Percentiles rank a stretch among this genome's conserved stretches.
phyloP scores from a whole-genome alignment of 2,113 vertebrate species.

The Tachuris rubrigastra region DNA sequence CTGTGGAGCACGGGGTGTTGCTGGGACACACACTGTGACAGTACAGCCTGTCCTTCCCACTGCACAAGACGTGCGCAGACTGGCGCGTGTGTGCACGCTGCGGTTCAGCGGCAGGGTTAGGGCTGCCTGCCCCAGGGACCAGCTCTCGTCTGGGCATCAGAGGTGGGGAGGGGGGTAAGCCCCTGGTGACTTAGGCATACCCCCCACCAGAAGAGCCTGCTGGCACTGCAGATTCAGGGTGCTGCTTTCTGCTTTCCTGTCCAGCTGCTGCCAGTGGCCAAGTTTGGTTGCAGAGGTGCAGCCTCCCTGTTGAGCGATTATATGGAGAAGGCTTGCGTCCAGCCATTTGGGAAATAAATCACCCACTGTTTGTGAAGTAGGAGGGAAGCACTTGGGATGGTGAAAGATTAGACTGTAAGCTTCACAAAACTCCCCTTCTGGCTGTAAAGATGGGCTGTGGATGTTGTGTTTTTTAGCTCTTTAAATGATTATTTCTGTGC shows the following conservation, averaged over 20 bases:
- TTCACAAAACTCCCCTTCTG: slow-evolving; percentile 45
- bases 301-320: neutral
- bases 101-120: neutral
- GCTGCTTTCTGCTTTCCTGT: neutral
- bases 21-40: neutral
- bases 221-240: fast-evolving
- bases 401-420: slow-evolving; percentile 37
- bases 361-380: slow-evolving; percentile 49
- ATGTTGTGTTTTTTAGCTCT: slow-evolving; percentile 51
- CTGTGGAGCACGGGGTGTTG: neutral
- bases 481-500: slow-evolving; percentile 64
- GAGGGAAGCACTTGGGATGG: slow-evolving; percentile 25
- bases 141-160: fast-evolving
- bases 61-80: fast-evolving
- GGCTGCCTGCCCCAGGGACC: neutral
- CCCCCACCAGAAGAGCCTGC: neutral
- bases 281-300: neutral
- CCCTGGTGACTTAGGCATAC: neutral
- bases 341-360: slow-evolving; percentile 49
- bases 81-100: fast-evolving
- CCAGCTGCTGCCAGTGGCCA: neutral
- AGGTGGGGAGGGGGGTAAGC: fast-evolving
- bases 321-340: neutral
- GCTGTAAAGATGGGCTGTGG: slow-evolving; percentile 50
- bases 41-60: slow-evolving; percentile 46